These are phyloP conservation scores for Philhelius pedissequus DNA, from an alignment of 2,888 invertebrate genomes.

Conservation along the genomic window DNA sequence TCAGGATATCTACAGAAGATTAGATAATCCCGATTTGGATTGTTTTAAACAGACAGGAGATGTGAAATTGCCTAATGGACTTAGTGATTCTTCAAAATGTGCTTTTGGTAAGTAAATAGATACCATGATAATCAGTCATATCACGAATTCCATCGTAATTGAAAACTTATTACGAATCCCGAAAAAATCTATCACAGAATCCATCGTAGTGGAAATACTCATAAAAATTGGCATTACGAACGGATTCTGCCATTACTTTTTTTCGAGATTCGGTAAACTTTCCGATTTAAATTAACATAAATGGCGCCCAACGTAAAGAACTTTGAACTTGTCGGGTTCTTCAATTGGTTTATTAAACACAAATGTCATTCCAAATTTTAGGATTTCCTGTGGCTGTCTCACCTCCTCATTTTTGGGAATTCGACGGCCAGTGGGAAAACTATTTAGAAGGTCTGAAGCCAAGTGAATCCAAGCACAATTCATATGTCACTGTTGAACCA, in stretches of 20 bases:
- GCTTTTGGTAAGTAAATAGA: slow-evolving; percentile 80
- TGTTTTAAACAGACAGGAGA: slow-evolving; percentile 60
- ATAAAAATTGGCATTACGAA: no score
- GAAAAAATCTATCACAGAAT: no score
- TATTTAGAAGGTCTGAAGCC: slow-evolving; percentile 83
- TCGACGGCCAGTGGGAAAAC: slow-evolving; percentile 73
- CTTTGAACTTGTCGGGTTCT: no score
- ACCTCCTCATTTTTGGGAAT: slow-evolving; percentile 85
- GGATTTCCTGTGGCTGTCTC: slow-evolving; percentile 85
- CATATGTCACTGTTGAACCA: slow-evolving; percentile 84
- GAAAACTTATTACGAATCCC: no score
- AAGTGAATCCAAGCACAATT: slow-evolving; percentile 82
- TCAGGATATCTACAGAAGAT: slow-evolving; percentile 44
- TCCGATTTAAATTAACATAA: not conserved
- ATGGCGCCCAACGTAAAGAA: not conserved
- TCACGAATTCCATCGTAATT: no score
- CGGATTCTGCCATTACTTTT: no score
- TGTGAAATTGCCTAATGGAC: slow-evolving; percentile 80
- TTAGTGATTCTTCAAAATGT: slow-evolving; percentile 84
- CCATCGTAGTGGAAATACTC: no score
- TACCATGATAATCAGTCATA: not conserved
- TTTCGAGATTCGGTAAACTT: no score
- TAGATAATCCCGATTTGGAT: slow-evolving; percentile 33
- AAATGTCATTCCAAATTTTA: slow-evolving; percentile 75
- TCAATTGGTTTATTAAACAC: no score